Percentiles rank a stretch among this genome's conserved stretches.
Conservation (phyloP, 2,113 vertebrate genomes). For the Peromyscus leucopus region DNA sequence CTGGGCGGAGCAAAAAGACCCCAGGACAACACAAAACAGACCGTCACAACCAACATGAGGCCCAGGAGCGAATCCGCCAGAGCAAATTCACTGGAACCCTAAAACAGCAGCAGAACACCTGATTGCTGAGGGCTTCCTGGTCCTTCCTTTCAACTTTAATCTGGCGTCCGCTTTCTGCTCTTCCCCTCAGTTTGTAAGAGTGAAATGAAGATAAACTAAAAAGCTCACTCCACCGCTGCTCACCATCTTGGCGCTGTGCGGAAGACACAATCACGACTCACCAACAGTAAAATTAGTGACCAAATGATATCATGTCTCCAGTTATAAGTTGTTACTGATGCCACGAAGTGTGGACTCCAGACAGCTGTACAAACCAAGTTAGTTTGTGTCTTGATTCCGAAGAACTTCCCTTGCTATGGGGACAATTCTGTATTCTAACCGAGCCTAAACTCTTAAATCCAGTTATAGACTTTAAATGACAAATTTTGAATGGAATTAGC, state of each 20-base stretch:
- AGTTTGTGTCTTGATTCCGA: background rate
- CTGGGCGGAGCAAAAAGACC: background rate
- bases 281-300: background rate
- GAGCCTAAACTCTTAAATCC: background rate
- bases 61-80: fast-evolving
- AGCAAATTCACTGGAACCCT: background rate
- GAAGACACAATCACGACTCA: background rate
- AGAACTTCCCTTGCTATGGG: background rate
- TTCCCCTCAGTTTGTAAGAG: background rate
- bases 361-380: background rate
- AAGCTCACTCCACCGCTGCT: background rate
- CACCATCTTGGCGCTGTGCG: background rate
- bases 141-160: background rate
- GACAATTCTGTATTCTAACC: background rate
- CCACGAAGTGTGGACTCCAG: background rate
- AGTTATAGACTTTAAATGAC: background rate
- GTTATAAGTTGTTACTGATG: background rate
- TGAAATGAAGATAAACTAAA: background rate
- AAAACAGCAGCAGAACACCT: background rate
- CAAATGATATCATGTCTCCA: background rate
- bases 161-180: background rate
- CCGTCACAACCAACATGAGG: background rate
- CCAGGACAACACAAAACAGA: background rate
- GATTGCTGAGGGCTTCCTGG: background rate
- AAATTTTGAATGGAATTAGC: slow-evolving; percentile 13